Percentiles rank a stretch among this genome's conserved stretches.
Evolutionary conservation across 2,113 vertebrate species (phyloP).

Genomic region (Dryoscopus gambensis): DNA sequence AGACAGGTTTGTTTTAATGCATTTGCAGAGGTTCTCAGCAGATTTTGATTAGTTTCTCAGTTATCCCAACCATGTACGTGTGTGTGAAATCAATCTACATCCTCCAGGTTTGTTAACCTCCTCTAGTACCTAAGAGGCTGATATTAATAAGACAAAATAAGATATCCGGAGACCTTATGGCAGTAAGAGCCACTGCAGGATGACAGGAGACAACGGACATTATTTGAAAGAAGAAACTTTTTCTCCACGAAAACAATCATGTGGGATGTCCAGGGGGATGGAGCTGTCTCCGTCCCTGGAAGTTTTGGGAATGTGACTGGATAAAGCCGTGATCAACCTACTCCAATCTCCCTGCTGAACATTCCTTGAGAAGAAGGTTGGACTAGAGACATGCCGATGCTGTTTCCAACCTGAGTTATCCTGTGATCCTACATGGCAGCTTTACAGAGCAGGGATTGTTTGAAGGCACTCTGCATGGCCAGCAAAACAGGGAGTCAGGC

Average conservation of each 20-base stretch:
- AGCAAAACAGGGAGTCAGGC: background rate
- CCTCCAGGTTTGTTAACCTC: background rate
- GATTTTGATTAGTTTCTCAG: background rate
- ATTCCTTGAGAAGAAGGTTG: background rate
- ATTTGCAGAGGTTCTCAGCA: background rate
- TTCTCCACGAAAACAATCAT: background rate
- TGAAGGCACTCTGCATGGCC: background rate
- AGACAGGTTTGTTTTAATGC: background rate
- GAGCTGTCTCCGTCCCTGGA: background rate
- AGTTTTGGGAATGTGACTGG: fast-evolving
- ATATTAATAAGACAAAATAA: background rate
- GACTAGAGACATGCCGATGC: background rate
- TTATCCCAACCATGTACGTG: fast-evolving
- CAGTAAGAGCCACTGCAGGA: background rate
- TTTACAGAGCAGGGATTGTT: background rate
- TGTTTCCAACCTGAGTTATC: background rate
- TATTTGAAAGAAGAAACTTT: background rate
- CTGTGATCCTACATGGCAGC: background rate
- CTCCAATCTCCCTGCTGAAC: background rate
- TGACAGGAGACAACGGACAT: background rate
- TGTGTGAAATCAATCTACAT: background rate
- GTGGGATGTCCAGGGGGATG: background rate
- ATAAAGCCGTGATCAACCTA: background rate
- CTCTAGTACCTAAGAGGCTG: background rate
- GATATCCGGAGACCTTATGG: background rate